Percentiles rank a stretch among this genome's conserved stretches.
These are phyloP conservation scores for Schizothorax lantsangensis DNA, from an alignment of 2,797 vertebrate genomes.

Conservation along the genomic window DNA sequence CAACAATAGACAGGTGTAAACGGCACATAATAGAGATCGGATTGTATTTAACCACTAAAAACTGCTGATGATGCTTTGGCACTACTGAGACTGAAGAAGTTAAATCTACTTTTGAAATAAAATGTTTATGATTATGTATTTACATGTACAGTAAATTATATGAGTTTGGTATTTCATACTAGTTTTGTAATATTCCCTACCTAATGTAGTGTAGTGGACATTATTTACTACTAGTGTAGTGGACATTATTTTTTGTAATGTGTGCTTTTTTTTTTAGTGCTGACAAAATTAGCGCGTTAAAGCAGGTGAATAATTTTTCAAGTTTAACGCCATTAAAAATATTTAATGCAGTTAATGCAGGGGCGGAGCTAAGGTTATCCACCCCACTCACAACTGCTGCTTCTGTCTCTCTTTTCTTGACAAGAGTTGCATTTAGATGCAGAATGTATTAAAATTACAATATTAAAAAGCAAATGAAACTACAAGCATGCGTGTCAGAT, in stretches of 20 bases:
- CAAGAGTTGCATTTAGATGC: not conserved
- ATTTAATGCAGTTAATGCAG: too few species aligned
- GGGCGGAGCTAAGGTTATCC: too few species aligned
- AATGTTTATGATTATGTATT: not conserved
- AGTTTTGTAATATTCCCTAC: not conserved
- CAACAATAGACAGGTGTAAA: slow-evolving; percentile 26
- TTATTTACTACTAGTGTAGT: not conserved
- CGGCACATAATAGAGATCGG: not conserved
- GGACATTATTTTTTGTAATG: not conserved
- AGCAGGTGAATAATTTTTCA: too few species aligned
- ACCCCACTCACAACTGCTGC: too few species aligned
- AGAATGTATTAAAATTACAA: not conserved
- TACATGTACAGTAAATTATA: not conserved
- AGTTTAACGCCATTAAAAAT: too few species aligned
- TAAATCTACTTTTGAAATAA: not conserved
- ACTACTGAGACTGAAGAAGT: not conserved
- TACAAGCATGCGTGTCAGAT: not conserved
- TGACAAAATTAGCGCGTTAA: too few species aligned
- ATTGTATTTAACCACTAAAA: not conserved
- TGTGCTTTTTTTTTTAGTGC: not conserved
- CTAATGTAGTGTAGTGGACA: not conserved
- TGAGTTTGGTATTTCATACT: not conserved
- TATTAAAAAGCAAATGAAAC: not conserved
- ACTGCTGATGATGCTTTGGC: not conserved
- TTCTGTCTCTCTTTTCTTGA: too few species aligned